Evolutionary conservation across 1,140 invertebrate species (phyloP), one percentile per base, ranked within the genome.

Genomic region (Drosophila ohnishii): DNA sequence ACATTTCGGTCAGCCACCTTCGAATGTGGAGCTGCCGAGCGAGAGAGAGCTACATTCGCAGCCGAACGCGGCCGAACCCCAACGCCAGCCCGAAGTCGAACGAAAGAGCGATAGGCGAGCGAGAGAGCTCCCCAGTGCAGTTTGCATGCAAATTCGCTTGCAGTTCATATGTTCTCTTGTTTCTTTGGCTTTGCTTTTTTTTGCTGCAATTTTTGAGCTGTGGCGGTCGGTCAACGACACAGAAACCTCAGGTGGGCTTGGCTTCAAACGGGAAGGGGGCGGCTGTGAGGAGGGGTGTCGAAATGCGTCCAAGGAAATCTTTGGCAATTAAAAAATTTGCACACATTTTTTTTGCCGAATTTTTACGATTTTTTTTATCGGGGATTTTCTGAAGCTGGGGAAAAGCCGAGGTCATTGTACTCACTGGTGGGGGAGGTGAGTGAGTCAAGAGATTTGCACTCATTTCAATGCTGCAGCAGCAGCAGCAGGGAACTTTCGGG

Each of bases 201-300:
- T 72, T 64, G 45, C 66, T 67, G 40, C 58, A 22, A 64, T 73
- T 80, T 80, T 78, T 65, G 65, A 69, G 63, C 75, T 72, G 74
- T 82, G 85, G 86, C 90, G 82, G 87, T 80, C 90, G 90, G 90
- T 91, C 90, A 91, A 91, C 87, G 90, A 91, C 90, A 91, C 83
- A 91, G 86, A 91, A 91, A 90, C 75, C 78, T 77, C 78, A 78
- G 79, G 70, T 92, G 92, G 91, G 93, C 93, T 92, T 93, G 90
- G 92, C 65, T 64, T 57, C 42, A 37, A 62, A 25, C 44, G 47
- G 47, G 50, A 51, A 64, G 28, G 40, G 64, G 48, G 37, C 22
- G 19, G 5, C 9, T n/a, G n/a, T n/a, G 28, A 37, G 34, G 16
- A 62, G 61, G 60, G 76, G 50, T 71, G 69, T 71, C 65, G 77